Conservation (phyloP, 2,113 vertebrate species). For the Lycaon pictus region DNA sequence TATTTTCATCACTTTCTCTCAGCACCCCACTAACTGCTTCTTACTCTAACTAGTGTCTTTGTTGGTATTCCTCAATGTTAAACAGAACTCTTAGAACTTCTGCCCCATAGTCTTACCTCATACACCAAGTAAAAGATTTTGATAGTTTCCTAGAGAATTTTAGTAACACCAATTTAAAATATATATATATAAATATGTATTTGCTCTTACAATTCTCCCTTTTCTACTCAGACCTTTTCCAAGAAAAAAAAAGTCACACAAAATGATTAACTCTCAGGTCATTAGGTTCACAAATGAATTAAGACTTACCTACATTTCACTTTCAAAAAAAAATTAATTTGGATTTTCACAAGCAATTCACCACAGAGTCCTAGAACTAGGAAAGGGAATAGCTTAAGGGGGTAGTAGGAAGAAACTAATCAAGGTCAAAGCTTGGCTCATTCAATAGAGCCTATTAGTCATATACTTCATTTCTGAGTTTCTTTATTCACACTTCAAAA, state of each 20-base stretch:
- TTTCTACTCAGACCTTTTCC: background rate
- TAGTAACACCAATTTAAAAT: background rate
- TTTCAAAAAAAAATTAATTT: slow-evolving; percentile 32
- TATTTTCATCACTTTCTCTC: background rate
- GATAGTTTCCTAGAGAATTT: background rate
- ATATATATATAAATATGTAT: background rate
- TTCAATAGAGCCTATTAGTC: background rate
- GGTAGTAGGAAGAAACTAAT: background rate
- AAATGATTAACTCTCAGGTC: background rate
- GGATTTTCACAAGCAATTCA: background rate
- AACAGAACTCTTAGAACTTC: background rate
- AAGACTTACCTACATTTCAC: slow-evolving; percentile 15
- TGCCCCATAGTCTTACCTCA: background rate
- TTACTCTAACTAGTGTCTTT: background rate
- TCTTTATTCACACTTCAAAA: slow-evolving; percentile 20
- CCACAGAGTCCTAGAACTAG: background rate
- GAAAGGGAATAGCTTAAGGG: background rate
- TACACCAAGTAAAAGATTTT: background rate
- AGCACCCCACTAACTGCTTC: background rate
- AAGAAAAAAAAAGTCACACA: slow-evolving; percentile 62
- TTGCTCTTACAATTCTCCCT: slow-evolving; percentile 19
- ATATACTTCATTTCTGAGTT: background rate
- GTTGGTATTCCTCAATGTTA: background rate
- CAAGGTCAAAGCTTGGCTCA: background rate
- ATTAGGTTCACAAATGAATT: background rate